Evolutionary conservation across 2,888 invertebrate species (phyloP).

Genomic region (Gortyna flavago): DNA sequence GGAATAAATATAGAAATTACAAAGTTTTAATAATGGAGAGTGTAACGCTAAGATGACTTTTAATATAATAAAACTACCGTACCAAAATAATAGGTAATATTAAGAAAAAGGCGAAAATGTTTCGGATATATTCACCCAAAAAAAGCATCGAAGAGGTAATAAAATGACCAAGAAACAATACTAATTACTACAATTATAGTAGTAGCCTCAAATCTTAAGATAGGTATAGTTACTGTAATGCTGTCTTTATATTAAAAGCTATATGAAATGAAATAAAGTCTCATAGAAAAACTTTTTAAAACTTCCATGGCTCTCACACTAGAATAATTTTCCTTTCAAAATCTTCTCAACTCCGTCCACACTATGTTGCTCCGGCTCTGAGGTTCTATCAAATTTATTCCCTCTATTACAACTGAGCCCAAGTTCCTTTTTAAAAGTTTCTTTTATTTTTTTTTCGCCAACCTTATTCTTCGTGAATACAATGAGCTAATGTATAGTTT

Average conservation of each 20-base stretch:
- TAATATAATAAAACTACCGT: too few species aligned
- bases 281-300: slow-evolving; percentile 26
- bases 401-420: slow-evolving; percentile 69
- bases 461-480: slow-evolving; percentile 65
- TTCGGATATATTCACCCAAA: not conserved
- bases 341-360: slow-evolving; percentile 32
- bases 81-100: not conserved
- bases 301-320: slow-evolving; percentile 22
- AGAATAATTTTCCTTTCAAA: slow-evolving; percentile 53
- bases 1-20: too few species aligned
- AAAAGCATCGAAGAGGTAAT: not conserved
- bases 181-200: too few species aligned
- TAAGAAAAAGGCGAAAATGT: not conserved
- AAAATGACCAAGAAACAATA: not conserved
- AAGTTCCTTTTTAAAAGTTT: slow-evolving; percentile 68
- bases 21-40: not conserved
- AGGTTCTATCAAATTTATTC: slow-evolving; percentile 79
- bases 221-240: not conserved
- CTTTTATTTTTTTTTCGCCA: slow-evolving; percentile 58
- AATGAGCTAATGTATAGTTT: slow-evolving; percentile 72
- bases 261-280: not conserved
- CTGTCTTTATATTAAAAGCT: not conserved
- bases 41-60: too few species aligned
- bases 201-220: not conserved
- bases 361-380: slow-evolving; percentile 31